phyloP scores from a whole-genome alignment of 2,113 vertebrate genomes.

The Tachysurus fulvidraco region DNA sequence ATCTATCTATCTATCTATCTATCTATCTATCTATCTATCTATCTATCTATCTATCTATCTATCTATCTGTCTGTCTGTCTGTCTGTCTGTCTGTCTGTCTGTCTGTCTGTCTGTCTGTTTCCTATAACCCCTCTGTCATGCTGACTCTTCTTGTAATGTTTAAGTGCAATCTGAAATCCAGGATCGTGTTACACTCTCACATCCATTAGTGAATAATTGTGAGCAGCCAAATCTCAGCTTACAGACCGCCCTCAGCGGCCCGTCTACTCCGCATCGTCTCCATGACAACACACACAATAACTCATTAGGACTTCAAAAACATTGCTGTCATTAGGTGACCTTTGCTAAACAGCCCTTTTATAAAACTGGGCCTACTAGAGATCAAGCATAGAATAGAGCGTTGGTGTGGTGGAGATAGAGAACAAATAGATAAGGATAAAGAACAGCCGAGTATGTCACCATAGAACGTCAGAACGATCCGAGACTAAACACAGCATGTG shows the following conservation, averaged over 20 bases:
- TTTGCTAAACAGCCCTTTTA: constrained; percentile 1
- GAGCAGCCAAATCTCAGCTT: background rate
- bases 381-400: background rate
- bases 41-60: background rate
- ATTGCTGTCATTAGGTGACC: constrained; percentile 6
- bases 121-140: background rate
- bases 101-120: background rate
- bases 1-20: background rate
- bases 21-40: background rate
- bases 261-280: background rate
- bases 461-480: background rate
- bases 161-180: background rate
- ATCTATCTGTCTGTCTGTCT: background rate
- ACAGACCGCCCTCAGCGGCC: background rate
- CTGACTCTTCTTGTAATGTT: background rate
- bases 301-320: constrained; percentile 15
- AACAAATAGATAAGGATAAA: background rate
- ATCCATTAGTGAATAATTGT: constrained; percentile 13
- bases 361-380: background rate
- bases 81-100: background rate
- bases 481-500: background rate
- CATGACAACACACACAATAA: constrained; percentile 2
- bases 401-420: too few species aligned
- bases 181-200: background rate
- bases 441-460: background rate